Percentiles rank a stretch among this genome's conserved stretches.
phyloP scores from a whole-genome alignment of 2,113 vertebrate genomes.

The Vombatus ursinus region DNA sequence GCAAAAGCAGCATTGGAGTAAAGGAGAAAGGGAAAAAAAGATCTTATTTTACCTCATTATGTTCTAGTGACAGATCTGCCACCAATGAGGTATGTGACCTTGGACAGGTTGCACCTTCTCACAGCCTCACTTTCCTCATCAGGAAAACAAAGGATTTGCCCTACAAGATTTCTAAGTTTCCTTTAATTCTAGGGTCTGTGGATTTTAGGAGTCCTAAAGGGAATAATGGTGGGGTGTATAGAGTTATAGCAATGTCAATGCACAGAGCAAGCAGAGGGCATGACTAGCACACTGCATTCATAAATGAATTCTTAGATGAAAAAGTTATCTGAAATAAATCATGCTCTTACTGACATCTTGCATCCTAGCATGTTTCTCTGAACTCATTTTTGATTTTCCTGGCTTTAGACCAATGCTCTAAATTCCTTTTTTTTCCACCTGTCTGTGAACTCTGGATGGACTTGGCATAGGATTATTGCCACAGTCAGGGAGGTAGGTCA shows the following conservation, averaged over 20 bases:
- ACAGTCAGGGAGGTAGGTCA: not conserved
- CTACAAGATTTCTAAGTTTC: not conserved
- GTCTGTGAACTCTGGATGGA: not conserved
- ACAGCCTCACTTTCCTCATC: not conserved
- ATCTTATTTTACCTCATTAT: not conserved
- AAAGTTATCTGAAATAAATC: not conserved
- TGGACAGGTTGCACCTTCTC: slow-evolving; percentile 13
- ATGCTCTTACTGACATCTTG: not conserved
- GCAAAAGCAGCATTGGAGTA: slow-evolving; percentile 7
- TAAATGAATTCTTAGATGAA: not conserved
- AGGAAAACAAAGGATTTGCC: not conserved
- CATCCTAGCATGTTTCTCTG: not conserved
- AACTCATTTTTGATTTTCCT: not conserved
- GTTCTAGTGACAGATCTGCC: slow-evolving; percentile 25
- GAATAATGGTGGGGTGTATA: not conserved
- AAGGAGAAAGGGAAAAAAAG: not conserved
- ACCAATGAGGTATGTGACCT: not conserved
- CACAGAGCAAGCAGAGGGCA: not conserved
- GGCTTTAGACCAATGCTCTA: not conserved
- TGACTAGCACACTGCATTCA: not conserved
- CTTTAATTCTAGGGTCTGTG: slow-evolving; percentile 32
- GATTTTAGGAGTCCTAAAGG: not conserved
- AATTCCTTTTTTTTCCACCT: not conserved
- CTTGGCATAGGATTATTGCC: not conserved
- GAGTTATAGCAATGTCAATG: not conserved